These are phyloP conservation scores for Synanthedon myopaeformis DNA, from an alignment of 2,888 invertebrate species.

Conservation along the genomic window DNA sequence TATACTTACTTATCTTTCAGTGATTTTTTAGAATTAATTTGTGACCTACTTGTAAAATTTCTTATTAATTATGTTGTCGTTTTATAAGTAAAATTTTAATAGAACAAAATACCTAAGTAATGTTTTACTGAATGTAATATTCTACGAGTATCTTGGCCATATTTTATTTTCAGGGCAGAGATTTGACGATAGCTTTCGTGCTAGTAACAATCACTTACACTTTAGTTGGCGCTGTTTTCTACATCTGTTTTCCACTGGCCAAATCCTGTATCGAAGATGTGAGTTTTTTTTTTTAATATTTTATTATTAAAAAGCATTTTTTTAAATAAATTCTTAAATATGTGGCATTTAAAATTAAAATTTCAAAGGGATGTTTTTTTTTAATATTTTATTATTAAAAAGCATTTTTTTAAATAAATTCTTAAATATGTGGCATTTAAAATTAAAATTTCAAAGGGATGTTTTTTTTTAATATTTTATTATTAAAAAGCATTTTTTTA, in stretches of 20 bases:
- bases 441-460: background rate
- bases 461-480: background rate
- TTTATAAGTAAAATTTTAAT: background rate
- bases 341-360: background rate
- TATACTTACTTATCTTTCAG: too few species aligned
- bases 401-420: too few species aligned
- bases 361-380: background rate
- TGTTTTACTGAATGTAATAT: constrained; percentile 84
- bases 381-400: background rate
- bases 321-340: too few species aligned
- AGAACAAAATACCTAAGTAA: constrained; percentile 33
- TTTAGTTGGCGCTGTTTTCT: constrained; percentile 84
- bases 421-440: too few species aligned
- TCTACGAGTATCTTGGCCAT: too few species aligned
- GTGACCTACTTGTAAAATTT: too few species aligned
- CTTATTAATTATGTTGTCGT: too few species aligned
- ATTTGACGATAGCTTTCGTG: constrained; percentile 84
- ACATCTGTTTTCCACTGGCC: constrained; percentile 84
- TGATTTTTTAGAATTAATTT: too few species aligned
- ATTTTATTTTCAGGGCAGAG: constrained; percentile 76
- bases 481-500: background rate
- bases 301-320: background rate
- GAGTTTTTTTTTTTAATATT: constrained; percentile 51
- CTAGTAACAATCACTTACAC: constrained; percentile 86
- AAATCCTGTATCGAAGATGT: constrained; percentile 93